Percentiles rank a stretch among this genome's conserved stretches.
phyloP scores from a whole-genome alignment of 2,113 vertebrate species.

The Copsychus sechellarum region DNA sequence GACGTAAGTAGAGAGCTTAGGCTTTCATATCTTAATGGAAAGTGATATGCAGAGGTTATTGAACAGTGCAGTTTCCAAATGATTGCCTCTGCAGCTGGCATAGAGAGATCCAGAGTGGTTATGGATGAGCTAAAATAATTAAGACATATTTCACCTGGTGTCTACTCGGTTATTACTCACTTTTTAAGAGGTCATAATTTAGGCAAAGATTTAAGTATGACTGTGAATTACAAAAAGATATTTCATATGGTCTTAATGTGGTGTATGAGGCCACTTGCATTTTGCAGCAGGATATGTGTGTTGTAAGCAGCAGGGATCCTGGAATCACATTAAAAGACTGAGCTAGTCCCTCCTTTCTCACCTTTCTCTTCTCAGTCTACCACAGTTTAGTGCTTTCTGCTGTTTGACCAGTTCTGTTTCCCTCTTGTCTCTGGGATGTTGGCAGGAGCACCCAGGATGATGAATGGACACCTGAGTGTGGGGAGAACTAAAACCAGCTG shows the following conservation, averaged over 20 bases:
- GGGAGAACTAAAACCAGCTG: background rate
- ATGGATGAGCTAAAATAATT: slow-evolving; percentile 67
- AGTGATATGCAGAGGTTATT: background rate
- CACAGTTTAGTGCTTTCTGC: background rate
- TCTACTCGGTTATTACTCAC: slow-evolving; percentile 28
- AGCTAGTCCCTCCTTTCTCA: background rate
- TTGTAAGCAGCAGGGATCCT: background rate
- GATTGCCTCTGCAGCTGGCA: slow-evolving; percentile 65
- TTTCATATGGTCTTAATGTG: background rate
- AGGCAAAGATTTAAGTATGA: slow-evolving; percentile 12
- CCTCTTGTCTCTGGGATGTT: background rate
- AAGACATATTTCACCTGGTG: slow-evolving; percentile 46
- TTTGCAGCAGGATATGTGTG: background rate
- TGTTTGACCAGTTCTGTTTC: background rate
- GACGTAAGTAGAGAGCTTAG: slow-evolving; percentile 15
- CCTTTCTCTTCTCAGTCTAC: background rate
- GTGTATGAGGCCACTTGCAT: background rate
- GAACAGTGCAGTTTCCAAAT: slow-evolving; percentile 56
- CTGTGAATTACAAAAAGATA: background rate
- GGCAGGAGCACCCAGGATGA: background rate
- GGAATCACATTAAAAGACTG: background rate
- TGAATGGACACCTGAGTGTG: background rate
- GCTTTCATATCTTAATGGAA: slow-evolving; percentile 53
- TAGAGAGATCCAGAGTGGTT: slow-evolving; percentile 58
- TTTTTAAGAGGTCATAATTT: slow-evolving; percentile 50